Evolutionary conservation across 2,113 vertebrate genomes (phyloP).

Genomic region (Vidua macroura): DNA sequence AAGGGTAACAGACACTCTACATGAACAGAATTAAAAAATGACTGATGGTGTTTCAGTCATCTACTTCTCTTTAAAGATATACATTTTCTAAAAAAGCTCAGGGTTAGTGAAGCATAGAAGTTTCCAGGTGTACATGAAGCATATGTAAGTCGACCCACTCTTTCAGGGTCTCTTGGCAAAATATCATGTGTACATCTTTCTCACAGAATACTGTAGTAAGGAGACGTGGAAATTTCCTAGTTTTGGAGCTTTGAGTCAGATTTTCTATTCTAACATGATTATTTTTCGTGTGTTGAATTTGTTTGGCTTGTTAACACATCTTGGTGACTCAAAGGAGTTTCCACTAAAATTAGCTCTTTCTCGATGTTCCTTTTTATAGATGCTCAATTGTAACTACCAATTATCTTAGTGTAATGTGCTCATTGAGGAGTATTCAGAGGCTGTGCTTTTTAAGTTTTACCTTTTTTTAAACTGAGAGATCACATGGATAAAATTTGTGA

Average conservation of each 20-base stretch:
- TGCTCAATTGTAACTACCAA: not conserved
- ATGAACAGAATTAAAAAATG: not conserved
- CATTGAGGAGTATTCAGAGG: not conserved
- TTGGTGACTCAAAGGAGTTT: not conserved
- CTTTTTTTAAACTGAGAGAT: not conserved
- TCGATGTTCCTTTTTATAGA: not conserved
- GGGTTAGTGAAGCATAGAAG: not conserved
- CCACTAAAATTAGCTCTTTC: not conserved
- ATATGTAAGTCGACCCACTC: not conserved
- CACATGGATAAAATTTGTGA: not conserved
- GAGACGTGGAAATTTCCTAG: not conserved
- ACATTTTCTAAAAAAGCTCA: not conserved
- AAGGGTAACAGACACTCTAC: not conserved
- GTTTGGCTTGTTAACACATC: not conserved
- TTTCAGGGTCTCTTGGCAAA: not conserved
- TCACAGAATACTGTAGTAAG: not conserved
- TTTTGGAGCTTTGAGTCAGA: not conserved
- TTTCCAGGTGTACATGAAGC: constrained; percentile 15
- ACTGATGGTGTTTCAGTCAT: not conserved
- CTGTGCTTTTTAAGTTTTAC: not conserved
- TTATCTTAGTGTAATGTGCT: not conserved
- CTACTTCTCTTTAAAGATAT: not conserved
- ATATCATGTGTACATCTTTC: not conserved
- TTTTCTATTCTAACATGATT: not conserved
- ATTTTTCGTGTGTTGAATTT: not conserved